These are phyloP conservation scores for Scrobipalpa atriplicella DNA, from an alignment of 2,888 invertebrate genomes.

Conservation along the genomic window DNA sequence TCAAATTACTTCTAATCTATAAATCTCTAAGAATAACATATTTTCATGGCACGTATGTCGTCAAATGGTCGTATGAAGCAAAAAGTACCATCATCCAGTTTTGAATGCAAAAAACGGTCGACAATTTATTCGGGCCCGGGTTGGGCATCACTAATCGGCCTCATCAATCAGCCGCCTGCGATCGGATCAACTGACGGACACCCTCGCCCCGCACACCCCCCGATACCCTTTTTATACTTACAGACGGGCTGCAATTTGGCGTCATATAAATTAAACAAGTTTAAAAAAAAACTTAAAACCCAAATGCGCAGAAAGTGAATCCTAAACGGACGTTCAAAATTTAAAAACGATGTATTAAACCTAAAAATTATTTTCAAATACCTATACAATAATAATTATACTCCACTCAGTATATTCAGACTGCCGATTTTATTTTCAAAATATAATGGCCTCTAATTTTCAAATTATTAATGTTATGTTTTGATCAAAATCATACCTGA, in stretches of 20 bases:
- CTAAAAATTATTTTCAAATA: no score
- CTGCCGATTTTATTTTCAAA: no score
- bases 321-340: no score
- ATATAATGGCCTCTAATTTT: no score
- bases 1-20: not conserved
- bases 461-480: no score
- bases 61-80: conserved; percentile 37
- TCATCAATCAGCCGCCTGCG: conserved; percentile 78
- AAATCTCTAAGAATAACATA: not conserved
- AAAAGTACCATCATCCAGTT: conserved; percentile 63
- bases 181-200: conserved; percentile 78
- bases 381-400: no score
- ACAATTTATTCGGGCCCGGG: conserved; percentile 78
- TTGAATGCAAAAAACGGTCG: conserved; percentile 73
- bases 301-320: no score
- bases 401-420: no score
- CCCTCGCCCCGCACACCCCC: conserved; percentile 24
- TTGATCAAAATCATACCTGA: no score
- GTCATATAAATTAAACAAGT: no score
- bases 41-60: conserved; percentile 38
- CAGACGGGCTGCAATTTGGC: not conserved
- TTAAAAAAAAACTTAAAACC: no score
- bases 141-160: conserved; percentile 81
- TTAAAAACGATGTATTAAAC: no score
- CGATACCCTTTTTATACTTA: conserved; percentile 15